These are phyloP conservation scores for Limonius californicus DNA, from an alignment of 1,140 invertebrate genomes.

Conservation along the genomic window DNA sequence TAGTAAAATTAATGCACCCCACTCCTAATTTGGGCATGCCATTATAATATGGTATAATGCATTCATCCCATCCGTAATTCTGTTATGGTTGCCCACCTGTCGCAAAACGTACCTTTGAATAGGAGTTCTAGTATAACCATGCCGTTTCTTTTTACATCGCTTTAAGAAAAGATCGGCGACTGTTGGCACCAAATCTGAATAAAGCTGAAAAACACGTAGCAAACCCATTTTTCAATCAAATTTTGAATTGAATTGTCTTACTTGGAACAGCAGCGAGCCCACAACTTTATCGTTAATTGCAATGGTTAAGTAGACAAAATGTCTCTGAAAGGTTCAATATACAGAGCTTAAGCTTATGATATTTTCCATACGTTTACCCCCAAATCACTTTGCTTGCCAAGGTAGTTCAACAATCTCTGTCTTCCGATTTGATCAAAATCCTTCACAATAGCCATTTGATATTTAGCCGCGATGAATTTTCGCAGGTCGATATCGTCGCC, in stretches of 20 bases:
- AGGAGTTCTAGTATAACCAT: slow-evolving; percentile 48
- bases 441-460: slow-evolving; percentile 41
- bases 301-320: slow-evolving; percentile 50
- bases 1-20: no score
- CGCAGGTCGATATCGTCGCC: slow-evolving; percentile 48
- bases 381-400: neutral
- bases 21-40: no score
- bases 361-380: no score
- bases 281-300: slow-evolving; percentile 45
- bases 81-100: no score
- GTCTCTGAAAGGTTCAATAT: slow-evolving; percentile 50
- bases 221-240: neutral
- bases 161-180: slow-evolving; percentile 51
- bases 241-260: slow-evolving; percentile 25
- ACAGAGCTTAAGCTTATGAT: no score
- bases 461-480: slow-evolving; percentile 46
- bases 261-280: slow-evolving; percentile 51
- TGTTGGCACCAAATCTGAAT: slow-evolving; percentile 50
- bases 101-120: slow-evolving; percentile 45
- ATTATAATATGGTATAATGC: no score
- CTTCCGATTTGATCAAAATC: slow-evolving; percentile 48
- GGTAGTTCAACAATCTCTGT: slow-evolving; percentile 35
- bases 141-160: slow-evolving; percentile 43
- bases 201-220: slow-evolving; percentile 52
- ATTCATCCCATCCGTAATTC: no score